Conservation (phyloP, 2,113 vertebrate genomes). For the Nestor notabilis region DNA sequence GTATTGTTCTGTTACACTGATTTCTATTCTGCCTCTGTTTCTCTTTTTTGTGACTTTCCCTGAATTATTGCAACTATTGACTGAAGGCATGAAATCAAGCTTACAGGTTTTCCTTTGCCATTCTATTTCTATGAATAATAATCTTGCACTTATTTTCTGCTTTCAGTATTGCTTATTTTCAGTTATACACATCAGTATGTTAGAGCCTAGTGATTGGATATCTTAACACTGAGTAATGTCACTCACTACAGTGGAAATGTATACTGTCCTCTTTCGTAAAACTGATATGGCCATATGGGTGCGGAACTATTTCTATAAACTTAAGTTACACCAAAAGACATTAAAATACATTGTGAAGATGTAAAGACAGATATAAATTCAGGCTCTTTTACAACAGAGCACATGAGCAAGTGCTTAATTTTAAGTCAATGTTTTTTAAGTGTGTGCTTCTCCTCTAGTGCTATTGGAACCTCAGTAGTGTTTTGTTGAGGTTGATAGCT, state of each 20-base stretch:
- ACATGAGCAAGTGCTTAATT: neutral
- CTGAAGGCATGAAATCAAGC: neutral
- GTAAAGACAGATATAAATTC: neutral
- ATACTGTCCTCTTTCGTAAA: neutral
- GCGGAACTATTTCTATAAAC: neutral
- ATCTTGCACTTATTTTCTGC: neutral
- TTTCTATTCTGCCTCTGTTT: neutral
- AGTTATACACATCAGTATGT: neutral
- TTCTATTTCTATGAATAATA: neutral
- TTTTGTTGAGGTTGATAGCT: neutral
- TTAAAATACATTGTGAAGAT: neutral
- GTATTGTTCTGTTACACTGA: neutral
- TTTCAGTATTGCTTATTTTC: neutral
- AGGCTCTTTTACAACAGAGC: neutral
- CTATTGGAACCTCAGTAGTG: neutral
- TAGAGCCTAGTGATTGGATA: neutral
- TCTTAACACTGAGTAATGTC: neutral
- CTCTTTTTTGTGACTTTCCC: neutral
- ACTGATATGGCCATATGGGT: rapidly evolving
- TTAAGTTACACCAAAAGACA: neutral
- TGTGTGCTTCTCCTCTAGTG: neutral
- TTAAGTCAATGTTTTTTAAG: neutral
- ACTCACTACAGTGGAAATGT: rapidly evolving
- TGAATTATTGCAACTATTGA: neutral
- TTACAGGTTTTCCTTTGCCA: neutral